Base-by-base conservation (phyloP, 64 coral and sea anemone genomes). In the Cladopsammia gracilis region DNA sequence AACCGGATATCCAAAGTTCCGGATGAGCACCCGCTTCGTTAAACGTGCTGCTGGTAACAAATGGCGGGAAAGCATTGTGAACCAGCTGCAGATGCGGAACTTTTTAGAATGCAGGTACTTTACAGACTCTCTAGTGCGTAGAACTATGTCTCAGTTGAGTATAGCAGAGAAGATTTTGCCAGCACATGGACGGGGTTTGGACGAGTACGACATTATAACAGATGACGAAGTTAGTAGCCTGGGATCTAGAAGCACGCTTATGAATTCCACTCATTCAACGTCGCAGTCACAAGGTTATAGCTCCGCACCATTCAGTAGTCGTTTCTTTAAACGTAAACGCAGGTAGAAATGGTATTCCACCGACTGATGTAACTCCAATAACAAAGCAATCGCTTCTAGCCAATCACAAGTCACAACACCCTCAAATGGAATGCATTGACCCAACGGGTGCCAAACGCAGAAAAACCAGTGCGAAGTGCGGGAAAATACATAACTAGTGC, bases 41-140 rank as follows among this genome's bases (percentile, higher is more conserved):
- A 88, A 73, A 88, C 50, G 50, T 48, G 42, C 67, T 20, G 48
- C 86, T 1, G 20, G 68, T 71, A 59, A 74, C 66, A 84, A 67
- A 47, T 98, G 96, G 96, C 80, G 92, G 42, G 89, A 94, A 82
- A 94, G 67, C 62, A 20, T 98, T 24, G 10, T 67, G 18, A 81
- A 94, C 87, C 96, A 98, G 66, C 77, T 98, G 16, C 52, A 84
- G 75, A 98, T 98, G 92, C 85, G 96, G 48, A 98, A 98, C 83
- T 90, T 98, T 81, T 64, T 98, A 3, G 96, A 98, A 19, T 94
- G 92, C 79, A 98, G 94, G 90, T 98, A 94, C 62, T 98, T 98
- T 82, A 87, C 88, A 10, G 96, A 98, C 64, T 88, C 92, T 45
- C 45, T 98, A 1, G 92, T 79, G 24, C 77, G 96, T 12, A 70